Conservation (phyloP, 2,113 vertebrate species). For the Oreochromis aureus region DNA sequence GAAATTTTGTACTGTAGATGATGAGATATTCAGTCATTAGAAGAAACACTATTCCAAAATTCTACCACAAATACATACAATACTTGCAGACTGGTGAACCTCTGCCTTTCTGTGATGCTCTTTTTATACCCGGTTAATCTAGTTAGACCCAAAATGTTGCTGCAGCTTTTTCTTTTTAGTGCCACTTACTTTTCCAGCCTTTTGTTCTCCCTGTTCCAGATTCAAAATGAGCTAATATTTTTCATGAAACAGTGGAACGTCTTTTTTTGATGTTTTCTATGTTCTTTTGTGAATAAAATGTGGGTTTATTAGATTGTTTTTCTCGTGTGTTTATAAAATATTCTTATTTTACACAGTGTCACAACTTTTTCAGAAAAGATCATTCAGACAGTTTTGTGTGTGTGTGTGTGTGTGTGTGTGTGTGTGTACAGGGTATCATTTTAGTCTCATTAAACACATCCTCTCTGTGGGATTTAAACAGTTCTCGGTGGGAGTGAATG, state of each 20-base stretch:
- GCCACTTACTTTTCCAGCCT: not conserved
- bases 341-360: not conserved
- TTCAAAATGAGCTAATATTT: not conserved
- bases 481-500: not conserved
- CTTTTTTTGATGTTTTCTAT: not conserved
- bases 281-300: not conserved
- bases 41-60: not conserved
- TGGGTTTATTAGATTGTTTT: not conserved
- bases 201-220: not conserved
- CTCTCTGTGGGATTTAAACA: constrained; percentile 1
- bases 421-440: not conserved
- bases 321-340: not conserved
- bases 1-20: not conserved
- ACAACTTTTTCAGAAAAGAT: not conserved
- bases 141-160: not conserved
- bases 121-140: not conserved
- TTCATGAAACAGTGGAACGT: not conserved
- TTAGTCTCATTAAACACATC: not conserved
- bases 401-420: not conserved
- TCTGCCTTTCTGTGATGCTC: not conserved
- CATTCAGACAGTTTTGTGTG: not conserved
- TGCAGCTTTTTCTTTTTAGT: not conserved
- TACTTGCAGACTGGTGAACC: not conserved
- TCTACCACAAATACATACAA: not conserved
- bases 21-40: not conserved